Conservation (phyloP, 2,888 invertebrate species). For the Ennomos fuscantarius region DNA sequence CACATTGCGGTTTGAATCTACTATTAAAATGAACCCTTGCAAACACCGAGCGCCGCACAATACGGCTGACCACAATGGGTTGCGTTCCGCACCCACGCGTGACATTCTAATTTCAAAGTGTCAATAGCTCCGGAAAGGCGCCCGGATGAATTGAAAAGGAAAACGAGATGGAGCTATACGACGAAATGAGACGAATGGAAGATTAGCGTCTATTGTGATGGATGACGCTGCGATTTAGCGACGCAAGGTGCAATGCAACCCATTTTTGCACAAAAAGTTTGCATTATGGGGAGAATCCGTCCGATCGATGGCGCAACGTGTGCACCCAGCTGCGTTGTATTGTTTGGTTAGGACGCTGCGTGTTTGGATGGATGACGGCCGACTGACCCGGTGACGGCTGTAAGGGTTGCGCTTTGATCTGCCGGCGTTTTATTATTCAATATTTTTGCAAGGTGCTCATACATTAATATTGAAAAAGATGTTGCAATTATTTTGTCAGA, state of each 20-base stretch:
- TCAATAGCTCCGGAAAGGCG: slow-evolving; percentile 74
- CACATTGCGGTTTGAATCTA: slow-evolving; percentile 14
- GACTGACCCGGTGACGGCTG: slow-evolving; percentile 58
- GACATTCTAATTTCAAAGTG: slow-evolving; percentile 77
- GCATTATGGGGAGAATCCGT: slow-evolving; percentile 64
- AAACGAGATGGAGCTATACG: slow-evolving; percentile 56
- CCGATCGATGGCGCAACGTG: slow-evolving; percentile 71
- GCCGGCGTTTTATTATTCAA: slow-evolving; percentile 51
- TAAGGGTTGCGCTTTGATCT: slow-evolving; percentile 68
- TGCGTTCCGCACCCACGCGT: slow-evolving; percentile 79
- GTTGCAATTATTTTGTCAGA: background rate
- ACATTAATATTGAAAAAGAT: slow-evolving; percentile 1
- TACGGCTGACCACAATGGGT: slow-evolving; percentile 68
- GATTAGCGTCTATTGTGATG: slow-evolving; percentile 72
- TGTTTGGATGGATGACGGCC: slow-evolving; percentile 55
- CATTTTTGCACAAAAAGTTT: slow-evolving; percentile 76
- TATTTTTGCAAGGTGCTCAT: slow-evolving; percentile 43
- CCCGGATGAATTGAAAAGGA: slow-evolving; percentile 62
- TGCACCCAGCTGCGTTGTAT: slow-evolving; percentile 72
- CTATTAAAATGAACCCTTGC: slow-evolving; percentile 54
- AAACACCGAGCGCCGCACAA: slow-evolving; percentile 56
- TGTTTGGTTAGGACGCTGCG: slow-evolving; percentile 77
- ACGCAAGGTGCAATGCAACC: slow-evolving; percentile 79
- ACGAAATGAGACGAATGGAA: slow-evolving; percentile 54
- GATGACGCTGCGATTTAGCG: slow-evolving; percentile 65